Base-by-base conservation (phyloP, 1,140 invertebrate species). In the Aphis craccivora region DNA sequence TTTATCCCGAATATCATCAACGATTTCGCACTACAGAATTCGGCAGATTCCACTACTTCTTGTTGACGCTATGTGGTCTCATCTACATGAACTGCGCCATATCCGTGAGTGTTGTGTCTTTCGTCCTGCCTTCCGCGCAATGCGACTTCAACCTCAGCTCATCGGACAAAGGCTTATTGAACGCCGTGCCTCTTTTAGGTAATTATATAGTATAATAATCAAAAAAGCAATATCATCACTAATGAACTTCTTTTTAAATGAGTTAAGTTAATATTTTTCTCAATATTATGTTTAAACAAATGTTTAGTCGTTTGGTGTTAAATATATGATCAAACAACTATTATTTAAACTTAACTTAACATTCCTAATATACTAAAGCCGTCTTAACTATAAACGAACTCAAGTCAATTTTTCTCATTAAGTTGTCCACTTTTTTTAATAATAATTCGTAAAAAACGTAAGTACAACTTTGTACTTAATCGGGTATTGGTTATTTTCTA, bases 31-130 rank as follows among this genome's bases (percentile, higher is more conserved):
- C 86, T 0, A 48, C n/a, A 97, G 98, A 98, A 94, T 98, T 98
- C 95, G 97, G 97, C 81, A 97, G 96, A 95, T 97, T 97, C 95
- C 97, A 97, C 94, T 97, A 96, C 94, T 96, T 96, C 94, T 95
- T 97, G 87, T 95, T 97, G 94, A 95, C 96, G 89, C 94, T 97
- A 95, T 97, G 97, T 93, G 97, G 97, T 0, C 95, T 97, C 67
- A 97, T 97, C 92, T 97, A 97, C 94, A 96, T 97, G 94, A 97
- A 97, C 95, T 97, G 97, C 0, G 97, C 97, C 25, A 97, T 98
- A 88, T 98, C 98, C 86, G 97, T 98, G 91, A 98, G 98, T 30
- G 97, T 98, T 94, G 96, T 98, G 89, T 98, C 98, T 2, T 97
- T 97, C 95, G 97, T 97, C 20, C 94, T 97, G 88, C 97, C 97